phyloP scores from a whole-genome alignment of 2,888 invertebrate species.

The Caenorhabditis uteleia region DNA sequence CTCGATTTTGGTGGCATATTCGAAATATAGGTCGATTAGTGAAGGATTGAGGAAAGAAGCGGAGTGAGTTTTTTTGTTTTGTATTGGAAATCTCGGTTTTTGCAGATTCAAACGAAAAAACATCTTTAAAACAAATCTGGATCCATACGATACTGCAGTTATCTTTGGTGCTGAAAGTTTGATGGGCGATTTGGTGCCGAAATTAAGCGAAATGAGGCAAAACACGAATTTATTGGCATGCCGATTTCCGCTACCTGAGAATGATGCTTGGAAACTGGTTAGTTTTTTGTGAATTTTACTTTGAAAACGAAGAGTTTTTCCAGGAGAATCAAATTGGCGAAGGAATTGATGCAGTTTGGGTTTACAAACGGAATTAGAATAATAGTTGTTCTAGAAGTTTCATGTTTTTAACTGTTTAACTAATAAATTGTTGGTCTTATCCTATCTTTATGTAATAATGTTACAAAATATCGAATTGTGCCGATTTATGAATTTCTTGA shows the following conservation, averaged over 20 bases:
- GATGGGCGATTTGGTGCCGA: conserved; percentile 61
- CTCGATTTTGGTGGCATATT: conserved; percentile 61
- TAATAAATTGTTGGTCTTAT: conserved; percentile 10
- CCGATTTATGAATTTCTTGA: too few species aligned
- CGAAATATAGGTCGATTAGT: conserved; percentile 39
- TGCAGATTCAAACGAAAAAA: conserved; percentile 51
- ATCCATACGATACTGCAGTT: conserved; percentile 56
- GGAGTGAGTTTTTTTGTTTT: conserved; percentile 6
- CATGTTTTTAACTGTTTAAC: not conserved
- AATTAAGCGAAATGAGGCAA: conserved; percentile 58
- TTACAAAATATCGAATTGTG: too few species aligned
- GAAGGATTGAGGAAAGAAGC: conserved; percentile 40
- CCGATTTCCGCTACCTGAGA: conserved; percentile 63
- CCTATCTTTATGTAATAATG: too few species aligned
- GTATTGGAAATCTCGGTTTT: not conserved
- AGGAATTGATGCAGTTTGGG: conserved; percentile 68
- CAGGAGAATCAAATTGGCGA: conserved; percentile 57
- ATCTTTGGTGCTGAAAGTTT: conserved; percentile 66
- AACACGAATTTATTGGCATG: conserved; percentile 61
- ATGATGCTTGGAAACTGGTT: conserved; percentile 41
- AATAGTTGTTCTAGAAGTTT: not conserved
- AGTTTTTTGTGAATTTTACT: not conserved
- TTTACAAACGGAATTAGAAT: conserved; percentile 45
- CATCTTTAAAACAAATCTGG: conserved; percentile 63
- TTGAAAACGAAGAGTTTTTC: conserved; percentile 1